Evolutionary conservation across 2,113 vertebrate species (phyloP).

Genomic region (Clupea harengus): DNA sequence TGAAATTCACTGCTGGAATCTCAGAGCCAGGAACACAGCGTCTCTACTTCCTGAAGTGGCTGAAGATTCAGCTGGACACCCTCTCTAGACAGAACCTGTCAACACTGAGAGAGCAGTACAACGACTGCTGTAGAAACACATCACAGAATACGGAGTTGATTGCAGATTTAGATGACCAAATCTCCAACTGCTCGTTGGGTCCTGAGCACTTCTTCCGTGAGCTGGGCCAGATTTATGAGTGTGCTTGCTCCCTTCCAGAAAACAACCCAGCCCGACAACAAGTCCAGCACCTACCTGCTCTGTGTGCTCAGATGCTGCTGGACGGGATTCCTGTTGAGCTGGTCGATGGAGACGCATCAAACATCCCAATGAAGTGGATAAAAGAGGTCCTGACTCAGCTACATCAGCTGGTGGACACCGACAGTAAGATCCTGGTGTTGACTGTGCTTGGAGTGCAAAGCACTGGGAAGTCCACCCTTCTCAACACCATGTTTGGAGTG

Average conservation of each 20-base stretch:
- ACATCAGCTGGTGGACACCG: background rate
- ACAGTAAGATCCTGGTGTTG: constrained; percentile 28
- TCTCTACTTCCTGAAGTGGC: constrained; percentile 53
- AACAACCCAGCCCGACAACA: background rate
- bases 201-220: background rate
- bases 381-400: constrained; percentile 29
- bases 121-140: background rate
- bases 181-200: background rate
- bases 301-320: constrained; percentile 38
- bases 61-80: constrained; percentile 50
- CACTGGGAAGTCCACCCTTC: constrained; percentile 65
- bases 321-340: constrained; percentile 44
- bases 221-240: background rate
- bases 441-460: constrained; percentile 43
- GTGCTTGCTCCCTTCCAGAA: constrained; percentile 7
- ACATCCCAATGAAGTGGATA: constrained; percentile 42
- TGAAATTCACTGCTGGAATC: constrained; percentile 28
- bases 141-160: constrained; percentile 14
- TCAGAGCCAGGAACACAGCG: constrained; percentile 24
- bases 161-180: constrained; percentile 41
- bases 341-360: constrained; percentile 39
- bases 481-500: constrained; percentile 75
- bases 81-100: constrained; percentile 35
- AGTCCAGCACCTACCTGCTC: constrained; percentile 1
- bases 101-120: constrained; percentile 31